Percentiles rank a stretch among this genome's conserved stretches.
These are phyloP conservation scores for Sycobia sp. DNA, from an alignment of 1,140 invertebrate species.

Conservation along the genomic window DNA sequence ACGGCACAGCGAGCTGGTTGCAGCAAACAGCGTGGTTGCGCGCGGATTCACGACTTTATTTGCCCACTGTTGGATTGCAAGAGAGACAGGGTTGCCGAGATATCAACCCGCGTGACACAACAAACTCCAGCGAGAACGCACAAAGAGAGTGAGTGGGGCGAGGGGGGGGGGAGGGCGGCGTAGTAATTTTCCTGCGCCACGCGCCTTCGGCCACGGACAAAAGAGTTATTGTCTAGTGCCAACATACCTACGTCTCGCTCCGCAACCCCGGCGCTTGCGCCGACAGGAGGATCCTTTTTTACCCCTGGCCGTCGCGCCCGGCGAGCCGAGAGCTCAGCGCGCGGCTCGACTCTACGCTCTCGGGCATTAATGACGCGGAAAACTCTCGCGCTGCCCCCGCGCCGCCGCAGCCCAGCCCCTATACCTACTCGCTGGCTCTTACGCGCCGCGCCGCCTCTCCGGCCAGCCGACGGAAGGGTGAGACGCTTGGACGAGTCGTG, in stretches of 20 bases:
- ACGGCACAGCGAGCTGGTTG: too few species aligned
- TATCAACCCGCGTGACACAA: conserved; percentile 6
- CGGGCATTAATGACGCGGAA: conserved; percentile 31
- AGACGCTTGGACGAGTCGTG: too few species aligned
- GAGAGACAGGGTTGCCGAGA: not conserved
- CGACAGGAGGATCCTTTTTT: conserved; percentile 16
- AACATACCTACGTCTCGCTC: conserved; percentile 9
- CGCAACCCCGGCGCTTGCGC: not conserved
- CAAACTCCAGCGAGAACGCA: conserved; percentile 17
- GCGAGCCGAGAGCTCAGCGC: too few species aligned
- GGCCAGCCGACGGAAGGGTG: too few species aligned
- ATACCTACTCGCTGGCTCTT: too few species aligned
- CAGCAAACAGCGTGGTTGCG: not conserved
- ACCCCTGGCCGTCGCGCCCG: too few species aligned
- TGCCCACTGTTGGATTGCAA: too few species aligned
- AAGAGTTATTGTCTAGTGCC: conserved; percentile 48
- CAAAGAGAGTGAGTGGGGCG: too few species aligned
- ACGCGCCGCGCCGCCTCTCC: too few species aligned
- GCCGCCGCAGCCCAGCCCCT: too few species aligned
- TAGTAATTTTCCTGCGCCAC: conserved; percentile 46
- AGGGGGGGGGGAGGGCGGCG: too few species aligned
- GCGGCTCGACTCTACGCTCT: not conserved
- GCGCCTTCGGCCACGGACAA: conserved; percentile 48
- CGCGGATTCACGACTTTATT: not conserved
- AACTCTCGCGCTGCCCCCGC: not conserved